Percentiles rank a stretch among this genome's conserved stretches.
Conservation (phyloP, 2,797 vertebrate genomes). For the Limnodromus scolopaceus region DNA sequence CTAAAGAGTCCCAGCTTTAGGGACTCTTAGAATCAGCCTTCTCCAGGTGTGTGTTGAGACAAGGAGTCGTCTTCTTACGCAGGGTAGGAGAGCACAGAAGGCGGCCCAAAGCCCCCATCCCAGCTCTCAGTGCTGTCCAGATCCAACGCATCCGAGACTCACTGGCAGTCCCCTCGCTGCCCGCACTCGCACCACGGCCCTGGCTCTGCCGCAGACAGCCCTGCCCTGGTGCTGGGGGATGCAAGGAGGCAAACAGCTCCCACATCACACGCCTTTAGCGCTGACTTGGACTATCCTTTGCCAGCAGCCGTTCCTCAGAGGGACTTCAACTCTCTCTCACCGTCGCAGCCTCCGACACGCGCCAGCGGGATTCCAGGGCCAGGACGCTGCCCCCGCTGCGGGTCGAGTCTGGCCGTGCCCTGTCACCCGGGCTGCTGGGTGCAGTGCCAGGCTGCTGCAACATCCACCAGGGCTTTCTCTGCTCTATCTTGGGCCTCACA, state of each 20-base stretch:
- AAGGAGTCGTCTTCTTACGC: neutral
- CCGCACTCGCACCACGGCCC: no score
- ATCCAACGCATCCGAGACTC: no score
- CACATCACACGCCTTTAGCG: accelerated
- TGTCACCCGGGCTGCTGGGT: accelerated
- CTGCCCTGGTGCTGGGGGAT: neutral
- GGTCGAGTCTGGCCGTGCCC: accelerated
- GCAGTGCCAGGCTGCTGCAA: neutral
- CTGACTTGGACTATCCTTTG: neutral
- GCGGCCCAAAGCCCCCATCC: neutral
- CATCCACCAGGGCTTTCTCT: neutral
- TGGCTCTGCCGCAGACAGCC: accelerated
- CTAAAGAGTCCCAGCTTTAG: no score
- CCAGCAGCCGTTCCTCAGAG: neutral
- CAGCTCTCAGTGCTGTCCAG: neutral
- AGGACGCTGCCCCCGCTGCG: accelerated
- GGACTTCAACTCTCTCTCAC: accelerated
- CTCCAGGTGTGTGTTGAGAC: accelerated
- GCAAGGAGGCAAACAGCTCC: neutral
- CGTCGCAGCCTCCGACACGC: accelerated
- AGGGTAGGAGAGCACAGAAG: neutral
- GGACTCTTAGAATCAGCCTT: neutral
- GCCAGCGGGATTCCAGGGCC: neutral
- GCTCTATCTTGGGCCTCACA: neutral
- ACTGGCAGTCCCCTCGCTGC: accelerated